Evolutionary conservation across 2,888 invertebrate genomes (phyloP), one percentile per base, ranked within the genome.

Genomic region (Digitonthophagus gazella): DNA sequence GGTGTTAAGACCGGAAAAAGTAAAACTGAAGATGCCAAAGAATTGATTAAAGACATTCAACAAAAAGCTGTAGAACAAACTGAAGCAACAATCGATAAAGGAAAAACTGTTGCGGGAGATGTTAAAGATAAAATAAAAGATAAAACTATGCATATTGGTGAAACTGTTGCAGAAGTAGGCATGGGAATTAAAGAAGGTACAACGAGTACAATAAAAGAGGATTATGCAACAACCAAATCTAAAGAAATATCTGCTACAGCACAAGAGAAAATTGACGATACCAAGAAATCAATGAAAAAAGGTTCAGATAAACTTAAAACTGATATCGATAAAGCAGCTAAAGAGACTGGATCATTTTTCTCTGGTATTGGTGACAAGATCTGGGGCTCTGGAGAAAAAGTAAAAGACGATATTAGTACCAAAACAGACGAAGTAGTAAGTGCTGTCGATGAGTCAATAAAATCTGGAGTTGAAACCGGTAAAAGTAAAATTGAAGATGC

Each of bases 301-400:
- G 58, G 55, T n/a, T 58, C 65, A 5, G 20, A 69, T 56, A 69
- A 68, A 16, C 68, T 67, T 1, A 58, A 68, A 58, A 64, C 68
- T 11, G 66, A 63, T 28, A 64, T 66, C 3, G 69, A 71, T 55
- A 69, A 71, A 66, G 58, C 70, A n/a, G 65, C 67, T 14, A 68
- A 65, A 3, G 73, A 74, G 55, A 71, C 72, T 19, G 74, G 73
- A 57, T 71, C 69, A 28, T 61, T 61, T 3, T 61, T 61, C 18
- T 61, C 61, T 61, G 16, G 19, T 4, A 16, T 61, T n/a, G 61
- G 61, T 16, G 19, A 3, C 15, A 14, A 61, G 16, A 18, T 61
- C 4, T n/a, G n/a, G n/a, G 18, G 61, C 11, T n/a, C 18, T 61
- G 67, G 65, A 3, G 65, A 68, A 64, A 69, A 66, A 69, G 57